Percentiles rank a stretch among this genome's conserved stretches.
These are phyloP conservation scores for Aleiodes testaceus DNA, from an alignment of 2,888 invertebrate species.

Conservation along the genomic window DNA sequence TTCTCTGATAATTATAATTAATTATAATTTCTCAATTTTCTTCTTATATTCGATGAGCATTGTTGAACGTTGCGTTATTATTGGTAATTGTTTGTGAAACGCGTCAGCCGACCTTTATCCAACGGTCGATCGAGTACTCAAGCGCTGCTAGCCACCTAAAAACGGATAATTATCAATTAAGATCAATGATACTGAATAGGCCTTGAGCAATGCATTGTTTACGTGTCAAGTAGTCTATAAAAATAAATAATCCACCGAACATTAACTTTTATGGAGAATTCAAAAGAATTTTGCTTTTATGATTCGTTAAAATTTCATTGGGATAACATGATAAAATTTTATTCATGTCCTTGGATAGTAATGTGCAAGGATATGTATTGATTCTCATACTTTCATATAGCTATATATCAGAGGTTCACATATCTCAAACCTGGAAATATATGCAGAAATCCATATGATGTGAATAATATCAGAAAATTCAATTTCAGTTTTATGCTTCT, in stretches of 20 bases:
- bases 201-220: background rate
- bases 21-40: too few relatives aligned
- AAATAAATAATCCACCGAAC: too few relatives aligned
- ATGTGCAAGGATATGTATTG: too few relatives aligned
- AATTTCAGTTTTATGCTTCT: background rate
- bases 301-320: background rate
- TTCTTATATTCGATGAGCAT: slow-evolving; percentile 54
- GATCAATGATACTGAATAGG: slow-evolving; percentile 6
- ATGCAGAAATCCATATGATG: too few relatives aligned
- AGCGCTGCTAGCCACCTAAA: slow-evolving; percentile 93
- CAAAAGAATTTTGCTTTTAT: background rate
- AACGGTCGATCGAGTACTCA: slow-evolving; percentile 95
- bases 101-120: slow-evolving; percentile 86
- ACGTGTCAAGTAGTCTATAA: too few relatives aligned
- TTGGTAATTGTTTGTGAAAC: slow-evolving; percentile 53
- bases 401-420: too few relatives aligned
- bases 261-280: too few relatives aligned
- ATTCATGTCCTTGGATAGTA: too few relatives aligned
- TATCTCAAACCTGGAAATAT: too few relatives aligned
- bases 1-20: slow-evolving; percentile 6
- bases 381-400: too few relatives aligned
- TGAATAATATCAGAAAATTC: too few relatives aligned
- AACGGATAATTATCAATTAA: slow-evolving; percentile 59
- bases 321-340: background rate
- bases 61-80: slow-evolving; percentile 55